These are phyloP conservation scores for Luehdorfia chinensis DNA, from an alignment of 1,140 invertebrate species.

Conservation along the genomic window DNA sequence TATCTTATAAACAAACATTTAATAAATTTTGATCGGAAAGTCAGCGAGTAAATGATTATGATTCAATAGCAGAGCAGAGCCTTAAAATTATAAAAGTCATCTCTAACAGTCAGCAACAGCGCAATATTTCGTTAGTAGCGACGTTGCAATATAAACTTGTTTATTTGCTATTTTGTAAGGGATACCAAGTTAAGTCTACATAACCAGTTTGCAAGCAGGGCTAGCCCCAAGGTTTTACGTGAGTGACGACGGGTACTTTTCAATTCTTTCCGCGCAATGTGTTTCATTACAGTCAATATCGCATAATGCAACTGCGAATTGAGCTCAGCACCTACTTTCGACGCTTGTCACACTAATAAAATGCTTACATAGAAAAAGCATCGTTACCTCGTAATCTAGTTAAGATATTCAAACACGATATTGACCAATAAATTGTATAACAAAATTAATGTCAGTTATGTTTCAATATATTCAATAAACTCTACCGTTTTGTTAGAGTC, in stretches of 20 bases:
- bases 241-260: conserved; percentile 13
- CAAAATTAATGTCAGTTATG: too few relatives aligned
- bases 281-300: conserved; percentile 6
- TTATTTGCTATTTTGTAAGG: conserved; percentile 19
- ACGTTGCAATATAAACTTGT: conserved; percentile 17
- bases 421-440: too few relatives aligned
- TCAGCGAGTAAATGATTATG: too few relatives aligned
- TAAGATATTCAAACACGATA: too few relatives aligned
- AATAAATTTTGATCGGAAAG: too few relatives aligned
- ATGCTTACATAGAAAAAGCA: conserved; percentile 6
- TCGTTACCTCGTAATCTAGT: conserved; percentile 4
- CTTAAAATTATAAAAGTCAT: too few relatives aligned
- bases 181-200: conserved; percentile 17
- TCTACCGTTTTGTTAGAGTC: too few relatives aligned
- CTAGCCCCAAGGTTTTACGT: conserved; percentile 16
- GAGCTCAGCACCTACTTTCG: conserved; percentile 3
- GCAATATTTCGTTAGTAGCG: conserved; percentile 13
- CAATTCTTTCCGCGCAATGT: conserved; percentile 14
- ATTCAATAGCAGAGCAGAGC: too few relatives aligned
- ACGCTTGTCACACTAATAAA: conserved; percentile 11
- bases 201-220: conserved; percentile 17
- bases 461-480: too few relatives aligned
- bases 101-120: conserved; percentile 12
- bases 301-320: conserved; percentile 3
- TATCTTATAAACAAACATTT: too few relatives aligned